These are phyloP conservation scores for Melanophora roralis DNA, from an alignment of 2,888 invertebrate species.

Conservation along the genomic window DNA sequence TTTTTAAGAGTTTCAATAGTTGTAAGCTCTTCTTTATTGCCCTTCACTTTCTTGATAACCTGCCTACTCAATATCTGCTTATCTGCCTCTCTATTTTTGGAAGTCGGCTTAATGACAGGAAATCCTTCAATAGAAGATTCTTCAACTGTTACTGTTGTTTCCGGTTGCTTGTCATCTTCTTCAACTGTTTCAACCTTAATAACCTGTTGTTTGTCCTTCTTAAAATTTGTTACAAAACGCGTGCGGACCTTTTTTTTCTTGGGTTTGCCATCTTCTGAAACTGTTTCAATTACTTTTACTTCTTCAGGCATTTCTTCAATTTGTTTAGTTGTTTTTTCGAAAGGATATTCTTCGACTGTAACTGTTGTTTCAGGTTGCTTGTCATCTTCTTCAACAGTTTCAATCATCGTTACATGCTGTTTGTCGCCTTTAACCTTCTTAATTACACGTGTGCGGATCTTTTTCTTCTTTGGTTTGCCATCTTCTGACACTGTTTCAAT, in stretches of 20 bases:
- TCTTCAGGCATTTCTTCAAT: slow-evolving; percentile 70
- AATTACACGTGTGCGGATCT: slow-evolving; percentile 74
- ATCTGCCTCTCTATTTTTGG: slow-evolving; percentile 71
- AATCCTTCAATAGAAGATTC: slow-evolving; percentile 56
- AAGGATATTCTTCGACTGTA: slow-evolving; percentile 65
- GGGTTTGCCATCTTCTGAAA: slow-evolving; percentile 73
- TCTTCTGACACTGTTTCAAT: slow-evolving; percentile 76
- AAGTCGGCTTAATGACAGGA: slow-evolving; percentile 67
- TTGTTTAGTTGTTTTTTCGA: slow-evolving; percentile 68
- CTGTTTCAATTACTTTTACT: slow-evolving; percentile 63
- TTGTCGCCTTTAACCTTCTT: slow-evolving; percentile 60
- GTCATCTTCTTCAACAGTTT: slow-evolving; percentile 68
- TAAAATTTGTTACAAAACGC: slow-evolving; percentile 58
- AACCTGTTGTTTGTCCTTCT: slow-evolving; percentile 67
- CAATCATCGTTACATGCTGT: slow-evolving; percentile 71
- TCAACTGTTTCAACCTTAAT: slow-evolving; percentile 70
- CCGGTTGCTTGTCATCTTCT: slow-evolving; percentile 70
- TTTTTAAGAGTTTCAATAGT: slow-evolving; percentile 62
- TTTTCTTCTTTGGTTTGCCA: slow-evolving; percentile 71
- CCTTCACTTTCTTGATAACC: slow-evolving; percentile 57
- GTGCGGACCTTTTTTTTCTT: slow-evolving; percentile 67
- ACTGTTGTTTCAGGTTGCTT: slow-evolving; percentile 71
- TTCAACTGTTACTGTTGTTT: slow-evolving; percentile 67
- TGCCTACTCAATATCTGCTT: slow-evolving; percentile 42
- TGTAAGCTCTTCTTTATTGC: slow-evolving; percentile 55